Base-by-base conservation (phyloP, 2,797 vertebrate species). In the Micrastur ruficollis region DNA sequence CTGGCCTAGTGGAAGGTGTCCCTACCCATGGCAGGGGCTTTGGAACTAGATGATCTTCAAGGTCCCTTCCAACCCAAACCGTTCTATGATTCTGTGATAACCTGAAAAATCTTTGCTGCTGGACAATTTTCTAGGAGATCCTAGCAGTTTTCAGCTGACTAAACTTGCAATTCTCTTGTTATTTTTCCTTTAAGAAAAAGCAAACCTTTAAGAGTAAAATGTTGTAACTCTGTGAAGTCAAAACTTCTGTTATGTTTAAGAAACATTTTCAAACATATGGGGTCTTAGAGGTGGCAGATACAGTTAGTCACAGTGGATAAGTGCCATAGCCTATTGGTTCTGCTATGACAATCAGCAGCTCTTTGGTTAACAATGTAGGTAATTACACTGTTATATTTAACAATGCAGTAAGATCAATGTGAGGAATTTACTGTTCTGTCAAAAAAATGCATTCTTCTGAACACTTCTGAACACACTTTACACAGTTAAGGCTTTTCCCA, bases 221-320 rank as follows among this genome's bases (percentile, higher is more conserved):
- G 4, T 40, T 86, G 26, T 50, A 90, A 68, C 38, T 14, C 80
- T 40, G 13, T 5, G 6, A 62, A 89, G 38, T 34, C 38, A 84
- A 78, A 79, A 27, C 75, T 66, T 89, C 80, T 59, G 13, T 91
- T 94, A 55, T 49, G 44, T 40, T 90, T 49, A 66, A 75, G 73
- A 91, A 67, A 62, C 32, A 15, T 83, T 90, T 89, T 70, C 76
- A 76, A 27, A 47, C 52, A 44, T 86, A 86, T 67, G 26, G 21
- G 14, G 23, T 79, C 49, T 86, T 62, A 65, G 68, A 90, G 52
- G 73, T 72, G 66, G 46, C 85, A 94, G 73, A 89, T 59, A 32
- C 14, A 66, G 59, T 93, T 95, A 93, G 91, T 95, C 95, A 96
- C 93, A 93, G 87, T n/a, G 82, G 93, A 91, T 96, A 90, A 94